Percentiles rank a stretch among this genome's conserved stretches.
Evolutionary conservation across 2,797 vertebrate genomes (phyloP).

Genomic region (Passerculus sandwichensis): DNA sequence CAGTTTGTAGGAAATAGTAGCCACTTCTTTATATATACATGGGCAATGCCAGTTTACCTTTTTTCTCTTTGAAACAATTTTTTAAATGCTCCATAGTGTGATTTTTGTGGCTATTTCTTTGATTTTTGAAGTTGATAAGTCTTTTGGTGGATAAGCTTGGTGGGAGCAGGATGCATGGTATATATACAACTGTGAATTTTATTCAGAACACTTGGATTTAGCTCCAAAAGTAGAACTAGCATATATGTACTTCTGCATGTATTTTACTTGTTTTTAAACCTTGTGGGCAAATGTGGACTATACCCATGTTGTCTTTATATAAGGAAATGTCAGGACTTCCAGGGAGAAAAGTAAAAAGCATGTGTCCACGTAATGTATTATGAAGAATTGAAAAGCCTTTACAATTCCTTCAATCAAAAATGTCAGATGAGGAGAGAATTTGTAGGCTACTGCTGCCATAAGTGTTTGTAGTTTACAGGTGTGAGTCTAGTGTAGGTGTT

Average conservation of each 20-base stretch:
- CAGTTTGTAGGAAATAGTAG: not conserved
- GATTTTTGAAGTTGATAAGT: not conserved
- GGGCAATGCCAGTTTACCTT: not conserved
- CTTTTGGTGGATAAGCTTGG: not conserved
- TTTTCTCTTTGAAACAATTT: not conserved
- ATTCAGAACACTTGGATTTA: not conserved
- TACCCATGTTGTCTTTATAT: not conserved
- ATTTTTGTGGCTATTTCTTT: not conserved
- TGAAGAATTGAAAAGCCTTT: not conserved
- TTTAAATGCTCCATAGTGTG: not conserved
- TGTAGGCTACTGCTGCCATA: not conserved
- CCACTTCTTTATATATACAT: not conserved
- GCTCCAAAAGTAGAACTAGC: not conserved
- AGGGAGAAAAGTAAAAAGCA: not conserved
- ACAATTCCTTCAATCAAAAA: not conserved
- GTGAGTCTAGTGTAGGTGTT: not conserved
- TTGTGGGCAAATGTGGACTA: not conserved
- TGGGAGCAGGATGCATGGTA: not conserved
- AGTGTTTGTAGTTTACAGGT: not conserved
- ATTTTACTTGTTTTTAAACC: not conserved
- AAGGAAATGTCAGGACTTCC: not conserved
- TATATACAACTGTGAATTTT: not conserved
- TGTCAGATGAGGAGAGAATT: not conserved
- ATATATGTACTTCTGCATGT: not conserved
- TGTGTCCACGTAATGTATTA: not conserved